Base-by-base conservation (phyloP, 2,113 vertebrate genomes). In the Suricata suricatta region DNA sequence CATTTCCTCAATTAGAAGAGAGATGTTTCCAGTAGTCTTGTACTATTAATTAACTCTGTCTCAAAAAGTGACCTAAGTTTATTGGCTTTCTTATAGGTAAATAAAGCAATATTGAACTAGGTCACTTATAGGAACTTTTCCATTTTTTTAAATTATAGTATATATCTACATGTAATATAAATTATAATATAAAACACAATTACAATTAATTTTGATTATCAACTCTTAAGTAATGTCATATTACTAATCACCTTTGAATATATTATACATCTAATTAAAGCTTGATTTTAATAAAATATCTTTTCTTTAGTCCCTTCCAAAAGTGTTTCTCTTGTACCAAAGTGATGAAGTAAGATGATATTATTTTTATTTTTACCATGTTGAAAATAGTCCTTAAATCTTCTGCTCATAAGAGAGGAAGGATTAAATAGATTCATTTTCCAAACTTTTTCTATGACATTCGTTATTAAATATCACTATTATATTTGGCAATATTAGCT, bases 311-410 rank as follows among this genome's bases (percentile, higher is more conserved):
- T 76, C 9, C 21, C 41, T 81, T 85, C 64, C 15, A 41, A 15
- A 29, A 88, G 13, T 80, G 33, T 76, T 85, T 69, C 38, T 80
- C 35, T 63, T 35, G 60, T 81, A 25, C 16, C 25, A 83, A 79
- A 95, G 11, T 41, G 66, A 88, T n/a, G 52, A 74, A 50, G 38
- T 50, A 96, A 76, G n/a, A 60, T 95, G 63, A 60, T 29, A 4
- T 33, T 95, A 60, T 93, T 35, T 94, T 33, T 95, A 60, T 93
- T 35, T 94, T 92, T 84, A 66, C 31, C 64, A 4, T 81, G 16
- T 77, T 80, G 81, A 90, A 96, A 95, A 93, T 84, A 88, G 52
- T 68, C 17, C 21, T 85, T 81, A 21, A 68, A 74, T 84, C 33
- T 93, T 97, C 33, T 93, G 76, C 10, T 90, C 9, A 54, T 33